These are phyloP conservation scores for Gallinago paraguaiae DNA, from an alignment of 2,113 vertebrate genomes.

Conservation along the genomic window DNA sequence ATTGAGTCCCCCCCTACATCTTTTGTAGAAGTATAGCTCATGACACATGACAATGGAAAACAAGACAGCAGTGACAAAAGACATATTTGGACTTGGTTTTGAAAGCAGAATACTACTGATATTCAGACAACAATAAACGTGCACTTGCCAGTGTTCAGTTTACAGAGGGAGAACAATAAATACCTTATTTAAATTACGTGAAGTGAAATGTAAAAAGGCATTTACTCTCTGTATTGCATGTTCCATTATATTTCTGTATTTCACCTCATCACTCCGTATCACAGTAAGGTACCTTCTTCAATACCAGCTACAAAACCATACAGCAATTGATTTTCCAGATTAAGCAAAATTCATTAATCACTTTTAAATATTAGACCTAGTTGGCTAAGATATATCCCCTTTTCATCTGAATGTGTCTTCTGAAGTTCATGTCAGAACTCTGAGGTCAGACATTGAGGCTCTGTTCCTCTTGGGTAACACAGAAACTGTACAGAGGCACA, in stretches of 20 bases:
- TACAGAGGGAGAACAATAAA: neutral
- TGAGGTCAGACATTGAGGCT: neutral
- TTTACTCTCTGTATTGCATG: neutral
- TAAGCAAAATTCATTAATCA: conserved; percentile 4
- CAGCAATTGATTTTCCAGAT: neutral
- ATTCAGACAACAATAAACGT: neutral
- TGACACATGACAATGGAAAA: neutral
- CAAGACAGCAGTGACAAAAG: neutral
- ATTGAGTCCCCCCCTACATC: no score
- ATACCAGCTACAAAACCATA: neutral
- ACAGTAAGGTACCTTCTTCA: neutral
- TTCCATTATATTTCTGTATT: neutral
- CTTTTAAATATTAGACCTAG: neutral
- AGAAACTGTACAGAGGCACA: neutral
- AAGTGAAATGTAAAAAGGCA: neutral
- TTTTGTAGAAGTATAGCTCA: neutral
- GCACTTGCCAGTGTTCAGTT: neutral
- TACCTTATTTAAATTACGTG: neutral
- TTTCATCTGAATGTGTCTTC: neutral
- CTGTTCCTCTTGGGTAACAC: neutral
- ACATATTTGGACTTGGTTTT: neutral
- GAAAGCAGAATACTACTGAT: neutral
- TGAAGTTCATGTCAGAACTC: neutral
- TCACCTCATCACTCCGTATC: neutral
- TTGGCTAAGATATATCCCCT: neutral